A percentile compares a stretch with the other conserved stretches of the same genome.
Conservation (phyloP, 2,113 vertebrate genomes). For the Gymnarchus niloticus region DNA sequence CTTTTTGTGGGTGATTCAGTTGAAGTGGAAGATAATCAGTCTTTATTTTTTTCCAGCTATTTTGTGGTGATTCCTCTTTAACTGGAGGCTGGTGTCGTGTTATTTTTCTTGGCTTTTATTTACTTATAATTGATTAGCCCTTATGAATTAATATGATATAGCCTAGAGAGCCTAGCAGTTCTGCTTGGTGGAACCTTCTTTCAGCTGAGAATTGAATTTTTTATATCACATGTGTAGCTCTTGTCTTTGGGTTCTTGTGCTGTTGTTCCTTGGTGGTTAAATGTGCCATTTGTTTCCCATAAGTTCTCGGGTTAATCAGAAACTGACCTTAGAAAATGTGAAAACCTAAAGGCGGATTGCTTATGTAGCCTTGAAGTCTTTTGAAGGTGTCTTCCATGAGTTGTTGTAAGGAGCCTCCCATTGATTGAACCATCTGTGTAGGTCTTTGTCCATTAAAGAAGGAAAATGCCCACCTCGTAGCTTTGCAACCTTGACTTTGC, state of each 20-base stretch:
- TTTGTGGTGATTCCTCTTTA: neutral
- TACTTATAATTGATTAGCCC: neutral
- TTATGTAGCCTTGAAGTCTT: neutral
- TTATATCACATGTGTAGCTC: slow-evolving; percentile 16
- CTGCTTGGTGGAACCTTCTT: neutral
- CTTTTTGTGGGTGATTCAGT: slow-evolving; percentile 12
- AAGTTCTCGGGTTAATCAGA: slow-evolving; percentile 4
- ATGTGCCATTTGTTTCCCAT: neutral
- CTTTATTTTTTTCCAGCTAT: slow-evolving; percentile 12
- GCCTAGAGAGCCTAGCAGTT: neutral
- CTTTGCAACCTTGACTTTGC: neutral
- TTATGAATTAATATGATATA: neutral
- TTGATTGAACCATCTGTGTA: neutral
- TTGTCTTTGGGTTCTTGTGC: neutral
- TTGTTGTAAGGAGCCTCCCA: slow-evolving; percentile 1
- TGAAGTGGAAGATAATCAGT: slow-evolving; percentile 15
- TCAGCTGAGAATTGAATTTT: slow-evolving; percentile 8
- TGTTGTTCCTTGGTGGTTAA: neutral
- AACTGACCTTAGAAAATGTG: slow-evolving; percentile 13
- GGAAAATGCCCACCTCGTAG: neutral
- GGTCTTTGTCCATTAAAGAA: neutral
- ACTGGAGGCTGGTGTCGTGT: neutral
- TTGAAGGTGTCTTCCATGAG: neutral
- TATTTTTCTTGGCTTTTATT: neutral
- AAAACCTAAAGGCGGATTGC: slow-evolving; percentile 10